These are phyloP conservation scores for Myiagra hebetior DNA, from an alignment of 2,113 vertebrate genomes.

Conservation along the genomic window DNA sequence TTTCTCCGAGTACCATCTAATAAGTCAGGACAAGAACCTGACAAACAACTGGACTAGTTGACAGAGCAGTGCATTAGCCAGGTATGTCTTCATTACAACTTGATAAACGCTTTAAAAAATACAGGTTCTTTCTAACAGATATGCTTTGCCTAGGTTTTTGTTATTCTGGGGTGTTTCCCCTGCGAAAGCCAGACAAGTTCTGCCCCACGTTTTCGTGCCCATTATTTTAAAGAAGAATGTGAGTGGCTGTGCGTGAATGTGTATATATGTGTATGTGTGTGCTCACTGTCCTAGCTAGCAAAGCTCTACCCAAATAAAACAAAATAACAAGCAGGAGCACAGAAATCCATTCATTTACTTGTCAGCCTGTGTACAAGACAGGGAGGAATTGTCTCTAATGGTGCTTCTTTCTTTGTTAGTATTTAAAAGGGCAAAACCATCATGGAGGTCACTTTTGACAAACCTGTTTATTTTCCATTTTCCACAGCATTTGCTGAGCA, in stretches of 20 bases:
- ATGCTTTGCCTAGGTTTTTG: background rate
- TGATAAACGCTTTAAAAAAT: background rate
- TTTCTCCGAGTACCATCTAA: background rate
- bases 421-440: slow-evolving; percentile 52
- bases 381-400: slow-evolving; percentile 6
- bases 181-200: background rate
- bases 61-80: background rate
- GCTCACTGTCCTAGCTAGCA: background rate
- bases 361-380: background rate
- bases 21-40: background rate
- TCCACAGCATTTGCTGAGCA: slow-evolving; percentile 17
- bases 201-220: background rate
- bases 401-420: slow-evolving; percentile 41
- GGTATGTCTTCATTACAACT: background rate
- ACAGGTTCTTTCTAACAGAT: background rate
- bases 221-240: background rate
- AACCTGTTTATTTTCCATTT: slow-evolving; percentile 59
- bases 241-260: background rate
- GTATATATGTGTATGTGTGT: background rate
- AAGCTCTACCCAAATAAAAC: background rate
- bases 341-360: background rate
- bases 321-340: background rate
- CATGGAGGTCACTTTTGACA: slow-evolving; percentile 40
- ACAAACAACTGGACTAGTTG: background rate
- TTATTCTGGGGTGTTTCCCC: fast-evolving